phyloP scores from a whole-genome alignment of 1,140 invertebrate genomes.

The Formica exsecta region DNA sequence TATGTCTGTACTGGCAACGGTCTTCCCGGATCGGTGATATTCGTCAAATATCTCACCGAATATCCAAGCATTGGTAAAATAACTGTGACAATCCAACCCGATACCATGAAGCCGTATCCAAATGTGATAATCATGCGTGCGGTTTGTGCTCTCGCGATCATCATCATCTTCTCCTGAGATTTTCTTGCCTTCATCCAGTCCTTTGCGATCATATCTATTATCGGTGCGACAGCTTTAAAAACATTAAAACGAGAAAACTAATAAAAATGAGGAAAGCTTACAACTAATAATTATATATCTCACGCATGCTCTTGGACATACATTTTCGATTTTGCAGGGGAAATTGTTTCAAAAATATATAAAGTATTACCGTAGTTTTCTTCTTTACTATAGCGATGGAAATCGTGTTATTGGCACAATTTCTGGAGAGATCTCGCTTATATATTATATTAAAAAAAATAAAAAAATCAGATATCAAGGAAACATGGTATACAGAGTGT shows the following conservation, averaged over 20 bases:
- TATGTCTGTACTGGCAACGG: conserved; percentile 20
- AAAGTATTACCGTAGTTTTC: no score
- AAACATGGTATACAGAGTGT: no score
- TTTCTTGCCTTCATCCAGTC: conserved; percentile 48
- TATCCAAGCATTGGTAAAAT: conserved; percentile 15
- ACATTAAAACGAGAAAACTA: not conserved
- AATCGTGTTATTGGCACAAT: no score
- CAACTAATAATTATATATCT: no score
- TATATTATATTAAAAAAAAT: no score
- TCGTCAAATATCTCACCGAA: not conserved
- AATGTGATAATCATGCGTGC: not conserved
- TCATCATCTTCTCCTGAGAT: not conserved
- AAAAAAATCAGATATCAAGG: no score
- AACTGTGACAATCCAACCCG: not conserved
- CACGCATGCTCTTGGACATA: no score
- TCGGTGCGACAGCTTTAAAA: not conserved
- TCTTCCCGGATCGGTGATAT: not conserved
- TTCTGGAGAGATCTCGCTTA: no score
- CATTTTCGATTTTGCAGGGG: no score
- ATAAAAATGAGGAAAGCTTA: not conserved
- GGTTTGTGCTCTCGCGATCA: conserved; percentile 13
- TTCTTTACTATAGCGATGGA: no score
- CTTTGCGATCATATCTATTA: conserved; percentile 36
- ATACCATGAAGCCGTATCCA: not conserved
- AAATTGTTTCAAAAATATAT: no score